These are phyloP conservation scores for Pseudomyrmex sp. DNA, from an alignment of 1,140 invertebrate genomes.

Conservation along the genomic window DNA sequence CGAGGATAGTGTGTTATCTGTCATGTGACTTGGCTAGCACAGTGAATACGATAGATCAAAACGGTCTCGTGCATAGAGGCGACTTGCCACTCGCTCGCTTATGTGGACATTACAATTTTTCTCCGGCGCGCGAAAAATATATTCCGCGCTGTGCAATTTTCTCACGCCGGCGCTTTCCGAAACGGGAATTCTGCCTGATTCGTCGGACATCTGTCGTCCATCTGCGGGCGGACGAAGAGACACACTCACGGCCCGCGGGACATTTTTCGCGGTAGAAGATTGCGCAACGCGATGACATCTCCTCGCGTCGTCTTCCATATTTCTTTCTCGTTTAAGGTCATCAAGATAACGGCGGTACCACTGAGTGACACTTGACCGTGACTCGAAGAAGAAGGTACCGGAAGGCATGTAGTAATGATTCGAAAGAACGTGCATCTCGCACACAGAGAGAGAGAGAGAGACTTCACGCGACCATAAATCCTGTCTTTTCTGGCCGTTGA, in stretches of 20 bases:
- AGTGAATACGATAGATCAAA: neutral
- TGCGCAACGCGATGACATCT: constrained; percentile 73
- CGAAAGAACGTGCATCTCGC: constrained; percentile 41
- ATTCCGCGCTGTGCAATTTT: constrained; percentile 47
- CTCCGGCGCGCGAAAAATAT: constrained; percentile 28
- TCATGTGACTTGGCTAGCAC: neutral
- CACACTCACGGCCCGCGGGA: constrained; percentile 25
- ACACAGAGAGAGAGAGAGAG: constrained; percentile 22
- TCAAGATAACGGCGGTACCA: constrained; percentile 74
- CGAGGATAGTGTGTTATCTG: neutral
- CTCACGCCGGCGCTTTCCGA: constrained; percentile 36
- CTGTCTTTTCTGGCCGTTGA: constrained; percentile 35
- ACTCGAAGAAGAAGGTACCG: constrained; percentile 61
- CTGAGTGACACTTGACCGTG: constrained; percentile 70
- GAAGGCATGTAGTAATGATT: constrained; percentile 69
- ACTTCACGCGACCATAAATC: constrained; percentile 55
- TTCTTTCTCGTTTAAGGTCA: constrained; percentile 77
- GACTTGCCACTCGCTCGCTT: neutral
- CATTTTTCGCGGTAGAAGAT: constrained; percentile 61
- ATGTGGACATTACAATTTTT: constrained; percentile 27
- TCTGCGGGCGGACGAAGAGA: constrained; percentile 35
- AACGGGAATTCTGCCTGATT: constrained; percentile 59
- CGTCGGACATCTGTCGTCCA: constrained; percentile 67
- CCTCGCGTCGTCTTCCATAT: constrained; percentile 64
- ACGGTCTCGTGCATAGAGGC: neutral